phyloP scores from a whole-genome alignment of 2,888 invertebrate species.

The Penaeus monodon region DNA sequence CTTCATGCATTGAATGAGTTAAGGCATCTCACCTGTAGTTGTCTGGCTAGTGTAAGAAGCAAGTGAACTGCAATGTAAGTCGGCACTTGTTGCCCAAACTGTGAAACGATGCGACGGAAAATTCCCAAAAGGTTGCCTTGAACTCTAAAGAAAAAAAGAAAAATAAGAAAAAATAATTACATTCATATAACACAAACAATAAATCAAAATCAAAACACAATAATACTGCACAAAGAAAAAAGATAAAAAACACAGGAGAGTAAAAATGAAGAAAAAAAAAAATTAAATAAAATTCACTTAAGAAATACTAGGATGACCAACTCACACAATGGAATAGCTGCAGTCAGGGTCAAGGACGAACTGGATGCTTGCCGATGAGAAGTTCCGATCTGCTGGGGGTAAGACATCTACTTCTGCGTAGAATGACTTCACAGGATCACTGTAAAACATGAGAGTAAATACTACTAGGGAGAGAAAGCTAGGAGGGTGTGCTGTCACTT shows the following conservation, averaged over 20 bases:
- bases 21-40: constrained; percentile 41
- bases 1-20: neutral
- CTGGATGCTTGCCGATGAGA: constrained; percentile 36
- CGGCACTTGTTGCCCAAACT: constrained; percentile 55
- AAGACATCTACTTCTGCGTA: constrained; percentile 41
- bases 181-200: neutral
- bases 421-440: constrained; percentile 33
- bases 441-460: neutral
- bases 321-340: constrained; percentile 49
- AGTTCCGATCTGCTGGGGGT: constrained; percentile 18
- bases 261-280: neutral
- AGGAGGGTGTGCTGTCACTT: neutral
- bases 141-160: constrained; percentile 29
- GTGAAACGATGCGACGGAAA: constrained; percentile 52
- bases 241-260: no score
- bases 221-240: no score
- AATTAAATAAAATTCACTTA: neutral
- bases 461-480: neutral
- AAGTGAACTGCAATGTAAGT: constrained; percentile 51
- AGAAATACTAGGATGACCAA: neutral
- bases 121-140: constrained; percentile 49
- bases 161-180: neutral
- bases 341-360: constrained; percentile 43
- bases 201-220: neutral
- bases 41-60: constrained; percentile 56